Evolutionary conservation across 2,113 vertebrate species (phyloP).

Genomic region (Psophia crepitans): DNA sequence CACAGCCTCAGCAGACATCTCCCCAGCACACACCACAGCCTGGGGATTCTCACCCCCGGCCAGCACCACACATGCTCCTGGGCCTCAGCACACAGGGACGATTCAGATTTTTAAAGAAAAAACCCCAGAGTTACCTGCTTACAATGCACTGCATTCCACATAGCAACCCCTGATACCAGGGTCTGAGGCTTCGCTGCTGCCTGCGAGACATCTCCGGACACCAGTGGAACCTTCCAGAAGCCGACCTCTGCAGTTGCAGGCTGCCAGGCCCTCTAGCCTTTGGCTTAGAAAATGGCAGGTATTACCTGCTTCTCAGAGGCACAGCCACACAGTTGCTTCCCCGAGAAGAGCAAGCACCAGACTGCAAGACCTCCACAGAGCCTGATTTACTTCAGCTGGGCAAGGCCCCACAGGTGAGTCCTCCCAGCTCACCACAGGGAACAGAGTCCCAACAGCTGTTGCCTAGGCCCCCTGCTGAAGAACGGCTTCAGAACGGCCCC

Average conservation of each 20-base stretch:
- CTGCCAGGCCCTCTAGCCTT: neutral
- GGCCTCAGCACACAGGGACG: neutral
- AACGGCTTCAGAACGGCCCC: neutral
- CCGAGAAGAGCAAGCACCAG: rapidly evolving
- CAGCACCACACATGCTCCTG: rapidly evolving
- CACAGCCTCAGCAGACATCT: neutral
- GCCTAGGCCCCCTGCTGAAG: neutral
- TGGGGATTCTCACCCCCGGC: neutral
- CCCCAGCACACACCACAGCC: neutral
- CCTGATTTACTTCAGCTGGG: rapidly evolving
- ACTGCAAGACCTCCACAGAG: rapidly evolving
- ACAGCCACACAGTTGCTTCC: neutral
- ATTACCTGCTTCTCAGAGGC: no score
- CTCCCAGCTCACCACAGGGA: neutral
- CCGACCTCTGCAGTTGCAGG: rapidly evolving
- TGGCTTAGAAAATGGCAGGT: rapidly evolving
- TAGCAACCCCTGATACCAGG: no score
- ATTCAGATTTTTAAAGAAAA: no score
- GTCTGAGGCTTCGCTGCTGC: no score
- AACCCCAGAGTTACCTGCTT: neutral
- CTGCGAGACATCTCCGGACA: no score
- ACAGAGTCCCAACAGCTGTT: neutral
- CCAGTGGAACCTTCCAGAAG: neutral
- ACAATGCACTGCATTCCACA: neutral
- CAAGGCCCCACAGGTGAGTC: neutral